Base-by-base conservation (phyloP, 2,888 invertebrate species). In the Fragum whitleyi region DNA sequence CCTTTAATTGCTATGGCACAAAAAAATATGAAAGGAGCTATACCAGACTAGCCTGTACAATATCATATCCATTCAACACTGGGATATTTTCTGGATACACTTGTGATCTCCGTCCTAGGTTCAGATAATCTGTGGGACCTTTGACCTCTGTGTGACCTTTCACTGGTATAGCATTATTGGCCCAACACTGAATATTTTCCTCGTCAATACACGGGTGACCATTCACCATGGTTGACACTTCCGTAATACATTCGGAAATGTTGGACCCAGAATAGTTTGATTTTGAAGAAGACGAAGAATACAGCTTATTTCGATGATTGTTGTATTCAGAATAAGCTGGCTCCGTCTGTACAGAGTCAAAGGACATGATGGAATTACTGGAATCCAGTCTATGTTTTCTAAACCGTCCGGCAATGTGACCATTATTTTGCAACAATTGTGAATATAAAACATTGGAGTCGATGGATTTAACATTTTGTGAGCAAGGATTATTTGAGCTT, bases 41-140 rank as follows among this genome's bases (percentile, higher is more conserved):
- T 36, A 36, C 32, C 32, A 90, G 81, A 72, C 91, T 91, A 26
- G 90, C 88, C 73, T 91, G 90, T 14, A 87, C 83, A 77, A 86
- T 84, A 42, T 90, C 90, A 81, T 85, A 89, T 7, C 89, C 90
- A n/a, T 88, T 83, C 51, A 89, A 68, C 2, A 83, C 68, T 29
- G 85, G 73, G 7, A 74, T 75, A 42, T 85, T 86, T 74, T 90
- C 89, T 21, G 90, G 89, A 65, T 87, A 90, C 3, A 89, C 87
- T 77, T 90, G 91, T 55, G 85, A 86, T 62, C 86, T 81, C 53
- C 81, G 57, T 29, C 85, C 73, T 51, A 83, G 82, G 39, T 85
- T 83, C 6, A 80, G 65, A 47, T 81, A 80, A 59, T 84, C 82
- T 14, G 65, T 69, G 29, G 68, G 79, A 36, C 72, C 67, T 74